Base-by-base conservation (phyloP, 2,888 invertebrate species). In the Cephalotes varians region DNA sequence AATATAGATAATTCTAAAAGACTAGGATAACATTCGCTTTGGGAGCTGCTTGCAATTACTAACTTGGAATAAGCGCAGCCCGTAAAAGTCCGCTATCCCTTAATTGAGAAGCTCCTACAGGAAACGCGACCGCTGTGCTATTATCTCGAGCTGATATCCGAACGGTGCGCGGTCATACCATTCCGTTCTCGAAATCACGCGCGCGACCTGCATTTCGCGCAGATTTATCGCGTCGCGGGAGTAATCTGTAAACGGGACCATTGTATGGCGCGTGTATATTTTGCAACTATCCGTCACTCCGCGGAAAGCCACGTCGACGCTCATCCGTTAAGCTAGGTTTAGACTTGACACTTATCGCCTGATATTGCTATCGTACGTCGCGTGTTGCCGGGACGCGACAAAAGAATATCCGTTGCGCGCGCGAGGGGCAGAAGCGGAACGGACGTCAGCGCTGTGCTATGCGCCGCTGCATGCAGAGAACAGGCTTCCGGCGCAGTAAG, bases 341-440 rank as follows among this genome's bases (percentile, higher is more conserved):
- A 79, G 31, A 79, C 72, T 72, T 79, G 77, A 79, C 77, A 71
- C 77, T 79, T 79, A 79, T 71, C 72, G 77, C 56, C 72, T 56
- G 77, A 79, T 79, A 79, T 79, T 79, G 77, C 77, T 79, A 79
- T 79, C 72, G 77, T 56, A 71, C 72, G 77, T 79, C 77, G 77
- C 31, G 56, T 40, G n/a, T 71, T 56, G 44, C 40, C 77, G 72
- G 77, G 18, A 71, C 18, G 77, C 77, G 77, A 71, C 77, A 71
- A 79, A 79, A 79, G 77, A 79, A 79, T 79, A 71, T 79, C 56
- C 77, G 77, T 31, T 9, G 56, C 9, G n/a, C 49, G n/a, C 15
- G 40, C 6, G 37, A 9, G 31, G 31, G 40, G 25, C 34, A 15
- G 25, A 37, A 28, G 25, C 44, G 37, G 37, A 4, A 64, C 76